Base-by-base conservation (phyloP, 2,113 vertebrate species). In the Ibidorhyncha struthersii region DNA sequence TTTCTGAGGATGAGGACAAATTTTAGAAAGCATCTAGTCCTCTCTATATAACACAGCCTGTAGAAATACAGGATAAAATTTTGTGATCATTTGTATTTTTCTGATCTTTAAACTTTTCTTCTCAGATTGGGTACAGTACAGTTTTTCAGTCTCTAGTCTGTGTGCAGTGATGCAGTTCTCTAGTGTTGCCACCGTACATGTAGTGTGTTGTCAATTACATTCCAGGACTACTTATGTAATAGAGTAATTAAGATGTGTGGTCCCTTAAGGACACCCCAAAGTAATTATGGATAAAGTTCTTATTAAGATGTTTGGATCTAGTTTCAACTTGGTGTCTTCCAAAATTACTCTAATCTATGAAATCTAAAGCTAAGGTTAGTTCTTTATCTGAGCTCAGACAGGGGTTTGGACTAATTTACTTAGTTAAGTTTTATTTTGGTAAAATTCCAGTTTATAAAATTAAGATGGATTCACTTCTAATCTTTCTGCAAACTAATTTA, bases 181-280 rank as follows among this genome's bases (percentile, higher is more conserved):
- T 43, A 25, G 17, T 23, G 8, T 73, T 92, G 30, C 43, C 36
- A 29, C 7, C 0, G 0, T n/a, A 52, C 15, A 4, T n/a, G 72
- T 30, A 41, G 17, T 14, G 23, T 47, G 8, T 36, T 74, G n/a
- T 50, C 32, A 63, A 0, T 50, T 50, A 29, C 16, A 10, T 55
- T n/a, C 19, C 32, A 79, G 61, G 19, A 26, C 20, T 41, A 26
- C 21, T 58, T 65, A 30, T 65, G 9, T 26, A 41, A 29, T 32
- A 66, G 49, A 58, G 9, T 82, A 86, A 74, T 36, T 58, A 85
- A 82, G n/a, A 26, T 79, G 43, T 63, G 5, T n/a, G 17, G 78
- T 50, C 23, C 61, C 34, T 50, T 47, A 38, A 56, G n/a, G 55
- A 34, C 4, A 6, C 4, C 4, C 9, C 8, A 59, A 30, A 9